Conservation (phyloP, 2,797 vertebrate species). For the Mus spretus region DNA sequence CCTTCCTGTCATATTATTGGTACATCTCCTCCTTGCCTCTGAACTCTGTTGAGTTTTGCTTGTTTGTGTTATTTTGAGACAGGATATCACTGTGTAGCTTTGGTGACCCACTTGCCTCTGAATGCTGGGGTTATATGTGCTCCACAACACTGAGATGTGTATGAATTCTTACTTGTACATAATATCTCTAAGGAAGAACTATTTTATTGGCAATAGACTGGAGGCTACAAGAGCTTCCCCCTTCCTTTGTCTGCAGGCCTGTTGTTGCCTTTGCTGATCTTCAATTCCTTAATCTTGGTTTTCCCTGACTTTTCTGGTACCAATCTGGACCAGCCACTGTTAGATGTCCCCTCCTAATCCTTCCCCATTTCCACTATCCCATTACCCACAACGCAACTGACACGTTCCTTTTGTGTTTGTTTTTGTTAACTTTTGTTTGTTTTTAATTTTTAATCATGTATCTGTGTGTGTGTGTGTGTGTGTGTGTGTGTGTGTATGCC, state of each 20-base stretch:
- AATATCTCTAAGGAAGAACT: neutral
- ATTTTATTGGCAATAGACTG: neutral
- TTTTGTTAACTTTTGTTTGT: neutral
- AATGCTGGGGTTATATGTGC: neutral
- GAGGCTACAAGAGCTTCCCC: neutral
- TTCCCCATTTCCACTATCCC: neutral
- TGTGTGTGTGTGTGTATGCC: neutral
- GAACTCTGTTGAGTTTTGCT: neutral
- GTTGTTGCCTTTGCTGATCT: neutral
- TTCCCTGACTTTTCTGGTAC: neutral
- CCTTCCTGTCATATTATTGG: neutral
- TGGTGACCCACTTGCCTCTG: neutral
- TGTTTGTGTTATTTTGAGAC: neutral
- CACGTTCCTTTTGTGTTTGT: neutral
- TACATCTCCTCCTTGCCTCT: neutral
- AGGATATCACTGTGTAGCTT: neutral
- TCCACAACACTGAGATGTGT: neutral
- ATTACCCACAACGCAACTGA: neutral
- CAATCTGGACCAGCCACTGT: neutral
- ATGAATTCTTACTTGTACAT: neutral
- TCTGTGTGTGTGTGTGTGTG: neutral
- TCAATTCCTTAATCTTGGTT: neutral
- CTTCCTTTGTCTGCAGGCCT: neutral
- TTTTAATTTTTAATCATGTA: neutral
- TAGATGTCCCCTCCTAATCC: neutral